Evolutionary conservation across 2,888 invertebrate genomes (phyloP).

Genomic region (Gibbula magus): DNA sequence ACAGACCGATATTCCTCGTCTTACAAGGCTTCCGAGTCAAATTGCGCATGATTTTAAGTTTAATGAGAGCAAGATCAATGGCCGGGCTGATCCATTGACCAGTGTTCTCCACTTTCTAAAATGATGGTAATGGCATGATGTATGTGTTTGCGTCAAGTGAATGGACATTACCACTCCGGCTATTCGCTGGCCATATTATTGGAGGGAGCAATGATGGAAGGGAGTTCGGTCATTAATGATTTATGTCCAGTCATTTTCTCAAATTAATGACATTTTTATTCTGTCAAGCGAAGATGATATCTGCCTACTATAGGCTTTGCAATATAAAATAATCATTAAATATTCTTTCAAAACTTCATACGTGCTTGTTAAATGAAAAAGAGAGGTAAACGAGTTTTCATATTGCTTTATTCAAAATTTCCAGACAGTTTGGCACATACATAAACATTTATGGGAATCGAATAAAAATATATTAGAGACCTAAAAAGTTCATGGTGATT

Average conservation of each 20-base stretch:
- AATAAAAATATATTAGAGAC: neutral
- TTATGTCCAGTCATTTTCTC: conserved; percentile 11
- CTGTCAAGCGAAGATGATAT: conserved; percentile 13
- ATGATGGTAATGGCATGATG: neutral
- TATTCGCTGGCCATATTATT: neutral
- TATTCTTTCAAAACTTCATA: conserved; percentile 5
- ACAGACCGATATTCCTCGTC: neutral
- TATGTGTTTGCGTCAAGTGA: conserved; percentile 1
- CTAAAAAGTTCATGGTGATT: neutral
- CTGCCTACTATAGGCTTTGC: neutral
- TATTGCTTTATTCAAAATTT: neutral
- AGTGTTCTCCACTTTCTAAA: neutral
- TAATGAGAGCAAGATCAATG: neutral
- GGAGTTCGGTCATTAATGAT: conserved; percentile 5
- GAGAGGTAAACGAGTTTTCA: conserved; percentile 1
- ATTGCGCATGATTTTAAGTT: neutral
- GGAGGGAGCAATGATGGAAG: neutral
- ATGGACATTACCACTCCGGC: neutral
- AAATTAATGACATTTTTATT: conserved; percentile 15
- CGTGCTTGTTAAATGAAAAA: neutral
- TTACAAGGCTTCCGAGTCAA: neutral
- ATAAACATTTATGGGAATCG: conserved; percentile 10
- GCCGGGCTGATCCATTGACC: neutral
- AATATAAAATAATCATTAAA: conserved; percentile 13
- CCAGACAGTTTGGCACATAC: neutral